Evolutionary conservation across 2,888 invertebrate species (phyloP).

Genomic region (Plusia festucae): DNA sequence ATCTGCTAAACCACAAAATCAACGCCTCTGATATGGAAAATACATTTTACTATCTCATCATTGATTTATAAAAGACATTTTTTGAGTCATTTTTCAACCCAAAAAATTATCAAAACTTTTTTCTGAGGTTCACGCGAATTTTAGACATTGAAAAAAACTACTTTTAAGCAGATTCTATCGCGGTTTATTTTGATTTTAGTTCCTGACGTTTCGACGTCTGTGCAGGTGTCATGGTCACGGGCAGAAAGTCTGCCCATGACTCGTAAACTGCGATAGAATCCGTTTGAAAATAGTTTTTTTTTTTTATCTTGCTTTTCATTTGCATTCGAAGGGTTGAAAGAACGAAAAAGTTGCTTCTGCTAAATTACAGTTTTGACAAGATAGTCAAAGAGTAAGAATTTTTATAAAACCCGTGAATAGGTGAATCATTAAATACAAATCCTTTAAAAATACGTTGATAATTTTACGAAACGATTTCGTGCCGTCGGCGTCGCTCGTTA

Average conservation of each 20-base stretch:
- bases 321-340: not conserved
- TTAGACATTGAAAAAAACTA: too few relatives aligned
- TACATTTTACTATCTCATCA: not conserved
- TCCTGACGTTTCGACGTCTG: too few relatives aligned
- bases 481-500: not conserved
- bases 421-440: not conserved
- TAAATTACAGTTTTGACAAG: not conserved
- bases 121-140: too few relatives aligned
- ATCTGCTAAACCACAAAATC: constrained; percentile 1
- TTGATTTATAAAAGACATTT: not conserved
- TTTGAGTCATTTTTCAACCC: too few relatives aligned
- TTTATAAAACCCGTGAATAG: not conserved
- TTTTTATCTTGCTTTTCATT: not conserved
- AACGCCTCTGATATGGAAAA: constrained; percentile 3
- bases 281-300: too few relatives aligned
- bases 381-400: not conserved
- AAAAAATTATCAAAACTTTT: too few relatives aligned
- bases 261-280: too few relatives aligned
- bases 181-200: too few relatives aligned
- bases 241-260: too few relatives aligned
- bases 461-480: not conserved
- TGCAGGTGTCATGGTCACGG: too few relatives aligned
- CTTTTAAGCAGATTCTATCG: too few relatives aligned
- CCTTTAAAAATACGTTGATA: not conserved
- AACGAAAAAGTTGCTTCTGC: not conserved